Conservation (phyloP, 2,797 vertebrate species). For the Microhierax caerulescens region DNA sequence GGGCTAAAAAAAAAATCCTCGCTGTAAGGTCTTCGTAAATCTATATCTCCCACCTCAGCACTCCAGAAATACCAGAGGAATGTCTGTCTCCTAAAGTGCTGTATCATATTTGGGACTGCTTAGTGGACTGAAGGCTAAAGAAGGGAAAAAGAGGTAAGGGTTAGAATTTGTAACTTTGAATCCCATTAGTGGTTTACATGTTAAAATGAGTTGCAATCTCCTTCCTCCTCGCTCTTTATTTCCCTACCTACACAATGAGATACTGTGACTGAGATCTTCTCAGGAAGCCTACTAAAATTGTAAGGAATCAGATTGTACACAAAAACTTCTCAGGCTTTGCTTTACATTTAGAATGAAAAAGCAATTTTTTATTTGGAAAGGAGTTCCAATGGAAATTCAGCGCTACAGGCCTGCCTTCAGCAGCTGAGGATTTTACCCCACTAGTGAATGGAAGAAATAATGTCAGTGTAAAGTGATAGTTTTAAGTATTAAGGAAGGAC, state of each 20-base stretch:
- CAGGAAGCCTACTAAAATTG: not conserved
- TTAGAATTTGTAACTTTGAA: not conserved
- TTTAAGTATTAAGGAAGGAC: constrained; percentile 17
- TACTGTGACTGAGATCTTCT: not conserved
- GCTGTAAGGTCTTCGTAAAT: not conserved
- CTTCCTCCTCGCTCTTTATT: not conserved
- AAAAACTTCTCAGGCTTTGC: not conserved
- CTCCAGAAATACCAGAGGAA: not conserved
- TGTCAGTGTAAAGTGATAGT: constrained; percentile 30
- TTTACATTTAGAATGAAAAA: not conserved
- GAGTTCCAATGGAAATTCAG: not conserved
- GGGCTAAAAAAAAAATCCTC: not conserved
- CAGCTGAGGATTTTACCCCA: not conserved
- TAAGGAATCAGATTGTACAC: not conserved
- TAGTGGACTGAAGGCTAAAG: not conserved
- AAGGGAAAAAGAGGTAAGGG: not conserved
- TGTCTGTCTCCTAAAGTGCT: not conserved
- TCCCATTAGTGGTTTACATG: not conserved
- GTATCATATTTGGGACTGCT: not conserved
- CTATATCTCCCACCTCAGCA: constrained; percentile 23
- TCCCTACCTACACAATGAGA: not conserved
- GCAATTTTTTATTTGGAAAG: not conserved
- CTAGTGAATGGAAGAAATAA: constrained; percentile 2
- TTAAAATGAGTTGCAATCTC: not conserved
- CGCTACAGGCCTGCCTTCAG: not conserved